These are phyloP conservation scores for Chromis chromis DNA, from an alignment of 2,797 vertebrate species.

Conservation along the genomic window DNA sequence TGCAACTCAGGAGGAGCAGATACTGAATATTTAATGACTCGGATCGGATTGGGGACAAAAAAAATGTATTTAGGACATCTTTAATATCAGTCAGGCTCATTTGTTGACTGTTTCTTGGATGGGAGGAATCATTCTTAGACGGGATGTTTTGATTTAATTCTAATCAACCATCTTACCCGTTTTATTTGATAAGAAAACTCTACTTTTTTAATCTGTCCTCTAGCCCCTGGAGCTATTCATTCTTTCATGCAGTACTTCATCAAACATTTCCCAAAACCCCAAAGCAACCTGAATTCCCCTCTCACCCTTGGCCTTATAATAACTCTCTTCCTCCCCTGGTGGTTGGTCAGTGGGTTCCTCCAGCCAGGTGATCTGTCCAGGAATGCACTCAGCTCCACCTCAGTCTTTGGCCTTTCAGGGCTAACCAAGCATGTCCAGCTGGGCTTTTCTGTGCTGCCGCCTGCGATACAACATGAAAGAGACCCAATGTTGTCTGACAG, in stretches of 20 bases:
- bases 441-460: conserved; percentile 43
- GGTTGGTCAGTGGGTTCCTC: conserved; percentile 8
- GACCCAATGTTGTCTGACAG: conserved; percentile 23
- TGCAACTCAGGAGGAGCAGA: too few relatives aligned
- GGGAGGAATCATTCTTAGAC: too few relatives aligned
- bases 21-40: too few relatives aligned
- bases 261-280: background rate
- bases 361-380: conserved; percentile 54
- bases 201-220: too few relatives aligned
- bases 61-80: too few relatives aligned
- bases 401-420: conserved; percentile 61
- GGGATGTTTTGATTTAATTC: background rate
- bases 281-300: background rate
- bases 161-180: background rate
- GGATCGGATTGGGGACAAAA: too few relatives aligned
- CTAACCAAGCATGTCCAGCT: conserved; percentile 62
- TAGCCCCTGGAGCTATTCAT: background rate
- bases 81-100: too few relatives aligned
- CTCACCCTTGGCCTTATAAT: background rate
- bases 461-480: conserved; percentile 52
- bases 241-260: conserved; percentile 1
- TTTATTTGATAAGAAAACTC: background rate
- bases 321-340: conserved; percentile 1
- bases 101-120: too few relatives aligned
- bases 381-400: conserved; percentile 55